phyloP scores from a whole-genome alignment of 2,113 vertebrate genomes.

The Echinops telfairi region DNA sequence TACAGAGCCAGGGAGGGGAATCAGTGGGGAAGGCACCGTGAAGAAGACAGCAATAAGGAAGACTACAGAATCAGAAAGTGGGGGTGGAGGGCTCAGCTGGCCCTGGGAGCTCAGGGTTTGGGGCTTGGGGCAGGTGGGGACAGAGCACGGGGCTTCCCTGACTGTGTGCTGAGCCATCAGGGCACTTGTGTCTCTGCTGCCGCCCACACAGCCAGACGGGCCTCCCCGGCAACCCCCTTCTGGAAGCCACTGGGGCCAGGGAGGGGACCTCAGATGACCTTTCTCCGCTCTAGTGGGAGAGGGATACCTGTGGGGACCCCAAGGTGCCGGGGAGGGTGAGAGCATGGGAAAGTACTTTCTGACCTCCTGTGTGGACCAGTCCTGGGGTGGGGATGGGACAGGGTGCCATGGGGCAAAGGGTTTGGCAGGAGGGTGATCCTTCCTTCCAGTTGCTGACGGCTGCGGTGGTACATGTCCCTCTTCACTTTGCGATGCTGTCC shows the following conservation, averaged over 20 bases:
- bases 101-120: neutral
- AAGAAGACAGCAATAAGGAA: neutral
- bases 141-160: neutral
- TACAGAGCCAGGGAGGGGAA: neutral
- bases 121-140: neutral
- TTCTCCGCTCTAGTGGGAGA: neutral
- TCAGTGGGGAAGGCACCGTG: neutral
- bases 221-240: neutral
- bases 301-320: neutral
- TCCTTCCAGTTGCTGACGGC: neutral
- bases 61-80: neutral
- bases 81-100: too few species aligned
- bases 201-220: neutral
- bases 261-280: neutral
- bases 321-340: neutral
- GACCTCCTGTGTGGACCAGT: neutral
- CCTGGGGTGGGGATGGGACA: neutral
- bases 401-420: neutral
- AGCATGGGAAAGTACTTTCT: neutral
- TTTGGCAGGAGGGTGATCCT: neutral
- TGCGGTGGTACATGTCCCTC: neutral
- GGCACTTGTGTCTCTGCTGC: neutral
- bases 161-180: neutral
- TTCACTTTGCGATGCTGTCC: neutral
- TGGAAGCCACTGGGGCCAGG: accelerated